Conservation (phyloP, 2,797 vertebrate genomes). For the Microctenopoma stevenorrisi region DNA sequence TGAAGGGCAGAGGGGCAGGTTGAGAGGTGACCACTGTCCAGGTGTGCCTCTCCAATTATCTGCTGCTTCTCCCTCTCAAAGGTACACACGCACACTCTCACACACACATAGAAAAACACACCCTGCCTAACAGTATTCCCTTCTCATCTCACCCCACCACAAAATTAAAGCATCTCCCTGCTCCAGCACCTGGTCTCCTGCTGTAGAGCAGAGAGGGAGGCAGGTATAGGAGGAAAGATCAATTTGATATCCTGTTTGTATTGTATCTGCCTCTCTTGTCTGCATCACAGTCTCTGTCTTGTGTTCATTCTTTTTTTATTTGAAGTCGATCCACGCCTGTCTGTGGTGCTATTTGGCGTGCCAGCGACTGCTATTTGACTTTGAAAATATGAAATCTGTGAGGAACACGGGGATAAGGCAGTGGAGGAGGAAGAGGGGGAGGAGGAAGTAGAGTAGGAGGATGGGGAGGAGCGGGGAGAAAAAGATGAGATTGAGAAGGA, state of each 20-base stretch:
- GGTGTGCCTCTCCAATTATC: conserved; percentile 79
- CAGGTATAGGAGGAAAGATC: conserved; percentile 42
- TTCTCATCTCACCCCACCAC: conserved; percentile 57
- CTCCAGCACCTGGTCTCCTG: conserved; percentile 71
- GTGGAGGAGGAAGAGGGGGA: not conserved
- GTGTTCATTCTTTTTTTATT: conserved; percentile 31
- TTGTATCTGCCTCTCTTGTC: conserved; percentile 38
- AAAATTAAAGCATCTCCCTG: conserved; percentile 69
- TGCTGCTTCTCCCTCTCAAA: conserved; percentile 57
- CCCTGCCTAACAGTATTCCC: conserved; percentile 40
- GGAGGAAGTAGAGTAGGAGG: not conserved
- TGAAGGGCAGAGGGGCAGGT: conserved; percentile 71
- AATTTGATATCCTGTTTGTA: conserved; percentile 60
- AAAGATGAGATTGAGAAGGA: conserved; percentile 16
- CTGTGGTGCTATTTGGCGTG: conserved; percentile 39
- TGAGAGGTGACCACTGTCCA: conserved; percentile 77
- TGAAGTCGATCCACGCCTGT: conserved; percentile 26
- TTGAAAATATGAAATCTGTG: conserved; percentile 59
- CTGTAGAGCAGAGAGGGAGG: conserved; percentile 33
- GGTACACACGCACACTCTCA: conserved; percentile 8
- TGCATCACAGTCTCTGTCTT: conserved; percentile 33
- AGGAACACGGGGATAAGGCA: conserved; percentile 11
- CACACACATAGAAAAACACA: conserved; percentile 3
- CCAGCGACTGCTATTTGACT: conserved; percentile 61
- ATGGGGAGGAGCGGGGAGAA: conserved; percentile 18